Percentiles rank a stretch among this genome's conserved stretches.
These are phyloP conservation scores for Stictocephala bisonia DNA, from an alignment of 2,888 invertebrate species.

Conservation along the genomic window DNA sequence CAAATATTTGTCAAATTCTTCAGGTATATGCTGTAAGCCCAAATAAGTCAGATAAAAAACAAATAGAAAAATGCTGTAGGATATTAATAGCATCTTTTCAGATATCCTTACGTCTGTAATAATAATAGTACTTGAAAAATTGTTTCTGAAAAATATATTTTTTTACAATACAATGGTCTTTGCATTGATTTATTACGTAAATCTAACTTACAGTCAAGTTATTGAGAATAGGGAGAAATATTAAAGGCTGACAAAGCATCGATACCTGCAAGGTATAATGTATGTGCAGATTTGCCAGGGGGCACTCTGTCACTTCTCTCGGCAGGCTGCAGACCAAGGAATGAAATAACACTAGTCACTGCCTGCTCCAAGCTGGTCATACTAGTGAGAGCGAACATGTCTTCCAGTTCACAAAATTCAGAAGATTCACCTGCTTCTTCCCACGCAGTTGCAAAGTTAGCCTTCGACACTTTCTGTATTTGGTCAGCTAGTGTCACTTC, in stretches of 20 bases:
- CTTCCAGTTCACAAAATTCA: constrained; percentile 79
- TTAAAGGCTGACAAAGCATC: too few species aligned
- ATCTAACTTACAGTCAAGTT: too few species aligned
- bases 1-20: too few species aligned
- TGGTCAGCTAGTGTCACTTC: constrained; percentile 89
- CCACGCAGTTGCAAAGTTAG: constrained; percentile 85
- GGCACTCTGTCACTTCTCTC: constrained; percentile 86
- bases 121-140: too few species aligned
- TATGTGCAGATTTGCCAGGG: constrained; percentile 85
- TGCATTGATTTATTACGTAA: too few species aligned
- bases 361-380: constrained; percentile 85
- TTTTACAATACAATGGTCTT: too few species aligned
- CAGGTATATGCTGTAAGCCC: too few species aligned
- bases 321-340: constrained; percentile 86
- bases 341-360: constrained; percentile 83
- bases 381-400: constrained; percentile 90
- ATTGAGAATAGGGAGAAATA: too few species aligned
- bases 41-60: too few species aligned
- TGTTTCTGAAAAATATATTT: constrained; percentile 31
- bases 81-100: too few species aligned
- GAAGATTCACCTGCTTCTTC: constrained; percentile 74
- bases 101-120: too few species aligned
- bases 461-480: constrained; percentile 81
- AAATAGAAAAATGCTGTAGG: too few species aligned
- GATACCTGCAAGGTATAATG: constrained; percentile 83